A percentile compares a stretch with the other conserved stretches of the same genome.
Conservation (phyloP, 2,888 invertebrate genomes). For the Phaonia tiefii region DNA sequence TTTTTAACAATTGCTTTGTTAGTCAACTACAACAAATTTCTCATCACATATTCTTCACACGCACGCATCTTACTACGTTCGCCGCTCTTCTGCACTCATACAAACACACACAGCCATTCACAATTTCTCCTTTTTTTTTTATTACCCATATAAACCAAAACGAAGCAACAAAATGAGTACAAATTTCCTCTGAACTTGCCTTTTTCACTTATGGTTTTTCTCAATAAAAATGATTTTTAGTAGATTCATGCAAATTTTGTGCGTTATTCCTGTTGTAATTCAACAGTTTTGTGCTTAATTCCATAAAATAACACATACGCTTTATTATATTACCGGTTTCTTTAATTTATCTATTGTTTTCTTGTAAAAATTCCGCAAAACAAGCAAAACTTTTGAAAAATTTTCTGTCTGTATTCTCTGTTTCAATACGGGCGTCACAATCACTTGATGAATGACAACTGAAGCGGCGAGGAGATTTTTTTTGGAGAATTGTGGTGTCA, state of each 20-base stretch:
- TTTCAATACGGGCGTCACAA: slow-evolving; percentile 62
- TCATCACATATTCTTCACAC: slow-evolving; percentile 27
- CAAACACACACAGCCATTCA: slow-evolving; percentile 20
- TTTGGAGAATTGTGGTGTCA: too few relatives aligned
- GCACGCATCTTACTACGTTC: not conserved
- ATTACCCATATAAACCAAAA: slow-evolving; percentile 34
- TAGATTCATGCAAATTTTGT: slow-evolving; percentile 47
- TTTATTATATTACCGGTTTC: slow-evolving; percentile 46
- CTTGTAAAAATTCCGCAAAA: slow-evolving; percentile 57
- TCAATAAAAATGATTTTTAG: not conserved
- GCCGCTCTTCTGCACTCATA: slow-evolving; percentile 14
- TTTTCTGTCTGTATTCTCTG: slow-evolving; percentile 63
- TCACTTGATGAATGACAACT: slow-evolving; percentile 58
- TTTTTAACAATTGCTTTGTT: slow-evolving; percentile 2
- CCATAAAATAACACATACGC: slow-evolving; percentile 42
- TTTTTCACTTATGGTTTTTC: slow-evolving; percentile 39
- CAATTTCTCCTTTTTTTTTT: slow-evolving; percentile 28
- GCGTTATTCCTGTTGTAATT: slow-evolving; percentile 45
- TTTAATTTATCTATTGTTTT: slow-evolving; percentile 55
- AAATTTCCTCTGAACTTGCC: slow-evolving; percentile 64
- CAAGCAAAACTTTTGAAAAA: slow-evolving; percentile 45
- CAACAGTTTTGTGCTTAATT: slow-evolving; percentile 49
- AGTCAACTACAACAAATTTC: slow-evolving; percentile 32
- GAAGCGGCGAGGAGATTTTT: not conserved
- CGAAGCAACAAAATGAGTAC: slow-evolving; percentile 38